Percentiles rank a stretch among this genome's conserved stretches.
These are phyloP conservation scores for Formicarius rufipectus DNA, from an alignment of 2,113 vertebrate species.

Conservation along the genomic window DNA sequence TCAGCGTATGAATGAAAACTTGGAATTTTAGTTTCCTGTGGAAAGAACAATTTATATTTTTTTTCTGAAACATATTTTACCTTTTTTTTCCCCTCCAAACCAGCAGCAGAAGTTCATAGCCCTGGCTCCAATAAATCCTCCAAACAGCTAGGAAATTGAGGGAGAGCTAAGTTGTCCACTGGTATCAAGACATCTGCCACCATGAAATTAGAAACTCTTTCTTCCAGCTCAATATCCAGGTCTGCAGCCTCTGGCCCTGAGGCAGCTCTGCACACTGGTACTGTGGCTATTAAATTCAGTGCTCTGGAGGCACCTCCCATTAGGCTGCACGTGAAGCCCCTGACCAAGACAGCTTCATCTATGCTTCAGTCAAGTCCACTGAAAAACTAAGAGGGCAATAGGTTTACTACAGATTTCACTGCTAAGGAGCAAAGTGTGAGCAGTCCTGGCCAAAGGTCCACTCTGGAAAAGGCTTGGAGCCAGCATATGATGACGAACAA, in stretches of 20 bases:
- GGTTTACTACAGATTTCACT: not conserved
- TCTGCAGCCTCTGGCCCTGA: not conserved
- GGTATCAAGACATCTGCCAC: not conserved
- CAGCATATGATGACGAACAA: not conserved
- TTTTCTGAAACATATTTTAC: not conserved
- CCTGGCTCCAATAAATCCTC: not conserved
- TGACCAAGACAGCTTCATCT: not conserved
- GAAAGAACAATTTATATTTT: not conserved
- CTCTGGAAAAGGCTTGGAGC: not conserved
- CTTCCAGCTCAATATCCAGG: not conserved
- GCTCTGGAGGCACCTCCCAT: not conserved
- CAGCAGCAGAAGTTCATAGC: accelerated
- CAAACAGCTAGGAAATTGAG: not conserved
- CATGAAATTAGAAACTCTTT: not conserved
- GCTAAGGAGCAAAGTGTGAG: not conserved
- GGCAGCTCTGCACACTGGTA: not conserved
- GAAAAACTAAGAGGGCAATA: not conserved
- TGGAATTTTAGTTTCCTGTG: not conserved
- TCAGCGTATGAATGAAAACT: not conserved
- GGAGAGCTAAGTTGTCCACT: not conserved
- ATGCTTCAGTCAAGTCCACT: not conserved
- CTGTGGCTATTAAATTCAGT: not conserved
- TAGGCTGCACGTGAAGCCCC: not conserved
- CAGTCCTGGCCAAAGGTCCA: not conserved
- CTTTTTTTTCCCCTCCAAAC: not conserved